Evolutionary conservation across 2,113 vertebrate genomes (phyloP).

Genomic region (Osmerus eperlanus): DNA sequence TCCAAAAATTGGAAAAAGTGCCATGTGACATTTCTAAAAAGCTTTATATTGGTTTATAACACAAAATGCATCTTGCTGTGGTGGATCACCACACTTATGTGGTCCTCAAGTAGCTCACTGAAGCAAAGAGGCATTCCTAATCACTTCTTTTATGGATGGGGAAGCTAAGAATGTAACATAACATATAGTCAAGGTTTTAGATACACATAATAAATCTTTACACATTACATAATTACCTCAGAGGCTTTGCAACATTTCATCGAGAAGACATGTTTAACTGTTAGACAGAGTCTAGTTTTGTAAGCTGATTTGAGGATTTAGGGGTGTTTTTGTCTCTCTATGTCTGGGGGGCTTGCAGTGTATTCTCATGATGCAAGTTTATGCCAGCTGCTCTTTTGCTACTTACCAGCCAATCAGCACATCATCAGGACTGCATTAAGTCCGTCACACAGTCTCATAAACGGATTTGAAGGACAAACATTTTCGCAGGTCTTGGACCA

Average conservation of each 20-base stretch:
- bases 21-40: neutral
- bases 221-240: neutral
- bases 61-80: neutral
- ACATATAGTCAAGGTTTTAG: neutral
- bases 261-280: neutral
- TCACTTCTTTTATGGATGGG: neutral
- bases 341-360: neutral
- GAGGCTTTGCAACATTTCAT: neutral
- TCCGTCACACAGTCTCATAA: neutral
- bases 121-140: neutral
- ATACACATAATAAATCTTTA: neutral
- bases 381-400: neutral
- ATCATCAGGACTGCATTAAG: neutral
- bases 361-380: neutral
- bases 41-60: neutral
- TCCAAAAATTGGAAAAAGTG: neutral
- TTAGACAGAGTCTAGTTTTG: neutral
- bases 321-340: neutral
- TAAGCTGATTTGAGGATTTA: constrained; percentile 1
- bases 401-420: neutral
- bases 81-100: neutral
- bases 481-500: neutral
- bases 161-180: neutral
- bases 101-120: neutral
- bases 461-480: neutral